Evolutionary conservation across 2,113 vertebrate genomes (phyloP).

Genomic region (Xyliphius kryptos): DNA sequence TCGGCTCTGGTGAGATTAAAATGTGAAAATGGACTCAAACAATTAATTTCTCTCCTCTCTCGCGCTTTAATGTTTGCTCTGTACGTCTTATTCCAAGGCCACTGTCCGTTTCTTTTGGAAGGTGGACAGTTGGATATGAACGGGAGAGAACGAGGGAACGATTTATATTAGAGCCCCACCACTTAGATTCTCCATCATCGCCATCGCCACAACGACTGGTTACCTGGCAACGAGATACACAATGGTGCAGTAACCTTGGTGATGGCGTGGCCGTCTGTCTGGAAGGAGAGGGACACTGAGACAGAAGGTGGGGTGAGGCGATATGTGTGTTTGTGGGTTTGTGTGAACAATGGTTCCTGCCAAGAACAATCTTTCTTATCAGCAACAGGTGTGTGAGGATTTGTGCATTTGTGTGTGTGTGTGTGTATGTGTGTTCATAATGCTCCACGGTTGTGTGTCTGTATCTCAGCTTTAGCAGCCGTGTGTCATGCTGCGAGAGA

Average conservation of each 20-base stretch:
- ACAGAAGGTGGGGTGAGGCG: slow-evolving; percentile 21
- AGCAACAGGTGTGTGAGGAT: slow-evolving; percentile 27
- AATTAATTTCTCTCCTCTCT: slow-evolving; percentile 45
- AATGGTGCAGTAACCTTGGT: slow-evolving; percentile 48
- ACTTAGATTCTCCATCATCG: slow-evolving; percentile 66
- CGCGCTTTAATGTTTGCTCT: slow-evolving; percentile 50
- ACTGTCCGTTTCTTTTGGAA: slow-evolving; percentile 42
- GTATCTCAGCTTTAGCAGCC: slow-evolving; percentile 15
- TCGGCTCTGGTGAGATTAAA: slow-evolving; percentile 27
- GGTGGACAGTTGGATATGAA: slow-evolving; percentile 38
- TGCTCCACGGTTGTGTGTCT: slow-evolving; percentile 4
- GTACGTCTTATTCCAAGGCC: slow-evolving; percentile 50
- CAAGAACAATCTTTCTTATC: slow-evolving; percentile 25
- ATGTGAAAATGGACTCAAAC: slow-evolving; percentile 56
- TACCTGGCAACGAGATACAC: slow-evolving; percentile 52
- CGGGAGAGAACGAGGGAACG: slow-evolving; percentile 40
- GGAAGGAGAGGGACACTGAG: slow-evolving; percentile 29
- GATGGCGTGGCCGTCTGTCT: slow-evolving; percentile 40
- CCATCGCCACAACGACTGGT: slow-evolving; percentile 61
- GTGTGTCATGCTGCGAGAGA: slow-evolving; percentile 11
- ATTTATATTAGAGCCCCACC: slow-evolving; percentile 57
- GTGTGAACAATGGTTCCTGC: slow-evolving; percentile 1
- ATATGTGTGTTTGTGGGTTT: background rate
- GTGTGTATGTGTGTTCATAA: background rate
- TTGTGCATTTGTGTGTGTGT: slow-evolving; percentile 14